Conservation (phyloP, 2,888 invertebrate species). For the Plutella xylostella region DNA sequence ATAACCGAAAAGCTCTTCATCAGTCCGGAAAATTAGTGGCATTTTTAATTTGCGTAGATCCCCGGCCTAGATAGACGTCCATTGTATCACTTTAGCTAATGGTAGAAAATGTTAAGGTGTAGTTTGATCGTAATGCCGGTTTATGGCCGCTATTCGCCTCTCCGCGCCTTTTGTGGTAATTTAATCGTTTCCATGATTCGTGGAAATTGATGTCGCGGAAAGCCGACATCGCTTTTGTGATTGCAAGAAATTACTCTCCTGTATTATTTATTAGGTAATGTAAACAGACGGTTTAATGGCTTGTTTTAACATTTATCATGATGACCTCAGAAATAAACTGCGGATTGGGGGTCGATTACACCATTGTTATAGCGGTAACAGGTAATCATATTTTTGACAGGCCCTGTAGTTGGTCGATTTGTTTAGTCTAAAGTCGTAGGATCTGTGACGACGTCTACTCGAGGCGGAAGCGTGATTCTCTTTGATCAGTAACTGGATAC, state of each 20-base stretch:
- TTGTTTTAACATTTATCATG: too few relatives aligned
- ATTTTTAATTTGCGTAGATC: constrained; percentile 12
- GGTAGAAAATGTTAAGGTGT: constrained; percentile 28
- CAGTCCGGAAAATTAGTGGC: constrained; percentile 14
- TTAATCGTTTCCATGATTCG: constrained; percentile 41
- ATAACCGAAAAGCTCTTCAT: constrained; percentile 13
- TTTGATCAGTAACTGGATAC: not conserved
- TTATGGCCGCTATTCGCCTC: constrained; percentile 38
- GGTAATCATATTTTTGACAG: too few relatives aligned
- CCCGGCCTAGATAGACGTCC: constrained; percentile 15
- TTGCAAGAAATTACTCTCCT: not conserved
- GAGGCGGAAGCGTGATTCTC: too few relatives aligned
- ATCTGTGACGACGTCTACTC: too few relatives aligned
- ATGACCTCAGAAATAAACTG: not conserved
- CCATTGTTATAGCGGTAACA: too few relatives aligned
- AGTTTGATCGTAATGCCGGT: constrained; percentile 27
- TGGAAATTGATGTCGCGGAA: constrained; percentile 4
- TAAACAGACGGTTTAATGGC: too few relatives aligned
- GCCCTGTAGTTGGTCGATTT: too few relatives aligned
- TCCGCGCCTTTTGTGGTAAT: constrained; percentile 48
- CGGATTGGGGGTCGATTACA: too few relatives aligned
- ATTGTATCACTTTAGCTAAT: constrained; percentile 30
- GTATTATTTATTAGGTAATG: too few relatives aligned
- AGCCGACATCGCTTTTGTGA: not conserved
- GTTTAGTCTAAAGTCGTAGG: too few relatives aligned